Percentiles rank a stretch among this genome's conserved stretches.
Evolutionary conservation across 1,140 invertebrate genomes (phyloP).

Genomic region (Pogonognathellus flavescens): DNA sequence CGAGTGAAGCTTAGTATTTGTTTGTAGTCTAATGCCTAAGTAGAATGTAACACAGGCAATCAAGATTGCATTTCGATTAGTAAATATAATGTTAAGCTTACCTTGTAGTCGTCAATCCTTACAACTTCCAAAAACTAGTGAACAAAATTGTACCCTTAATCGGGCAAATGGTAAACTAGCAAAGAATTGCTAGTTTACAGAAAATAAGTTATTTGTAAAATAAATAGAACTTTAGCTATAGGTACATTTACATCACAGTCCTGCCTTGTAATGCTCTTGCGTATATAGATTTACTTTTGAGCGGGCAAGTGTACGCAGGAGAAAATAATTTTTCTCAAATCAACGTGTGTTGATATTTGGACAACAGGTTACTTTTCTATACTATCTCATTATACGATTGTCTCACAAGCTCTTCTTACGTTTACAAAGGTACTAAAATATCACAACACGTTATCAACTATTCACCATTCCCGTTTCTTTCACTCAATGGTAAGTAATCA

Average conservation of each 20-base stretch:
- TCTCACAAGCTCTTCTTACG: conserved; percentile 20
- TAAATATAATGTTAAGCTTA: not conserved
- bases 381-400: conserved; percentile 7
- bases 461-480: conserved; percentile 20
- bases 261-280: too few species aligned
- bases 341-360: not conserved
- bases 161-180: conserved; percentile 27
- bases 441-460: conserved; percentile 37
- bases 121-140: conserved; percentile 26
- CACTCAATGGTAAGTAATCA: not conserved
- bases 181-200: conserved; percentile 31
- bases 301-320: not conserved
- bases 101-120: conserved; percentile 49
- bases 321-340: not conserved
- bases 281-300: not conserved
- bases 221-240: not conserved
- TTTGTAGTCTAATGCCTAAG: too few species aligned
- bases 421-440: conserved; percentile 22
- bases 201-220: not conserved
- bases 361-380: not conserved
- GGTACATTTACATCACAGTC: conserved; percentile 18
- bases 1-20: too few species aligned
- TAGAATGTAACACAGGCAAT: too few species aligned
- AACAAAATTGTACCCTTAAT: conserved; percentile 32
- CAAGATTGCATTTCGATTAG: too few species aligned